A percentile compares a stretch with the other conserved stretches of the same genome.
These are phyloP conservation scores for Calosoma granatense DNA, from an alignment of 1,140 invertebrate species.

Conservation along the genomic window DNA sequence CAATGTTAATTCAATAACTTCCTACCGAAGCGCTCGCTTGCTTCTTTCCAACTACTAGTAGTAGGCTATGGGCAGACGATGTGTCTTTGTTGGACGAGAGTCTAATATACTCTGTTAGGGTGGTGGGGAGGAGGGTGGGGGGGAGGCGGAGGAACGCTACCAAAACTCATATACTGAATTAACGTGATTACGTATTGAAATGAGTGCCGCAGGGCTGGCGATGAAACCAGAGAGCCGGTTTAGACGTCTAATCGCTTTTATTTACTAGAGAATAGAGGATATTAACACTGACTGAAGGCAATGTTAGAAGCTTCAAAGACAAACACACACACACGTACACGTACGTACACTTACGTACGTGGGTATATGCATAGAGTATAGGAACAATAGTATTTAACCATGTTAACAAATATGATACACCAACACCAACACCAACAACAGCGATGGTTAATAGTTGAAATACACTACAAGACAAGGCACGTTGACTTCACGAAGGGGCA, in stretches of 20 bases:
- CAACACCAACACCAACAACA: too few relatives aligned
- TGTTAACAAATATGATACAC: too few relatives aligned
- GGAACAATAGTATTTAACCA: too few relatives aligned
- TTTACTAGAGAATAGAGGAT: conserved; percentile 20
- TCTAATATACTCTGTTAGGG: too few relatives aligned
- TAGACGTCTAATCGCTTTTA: conserved; percentile 28
- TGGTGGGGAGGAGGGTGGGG: not conserved
- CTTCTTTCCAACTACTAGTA: not conserved
- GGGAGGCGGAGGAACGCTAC: conserved; percentile 17
- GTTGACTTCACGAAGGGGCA: too few relatives aligned
- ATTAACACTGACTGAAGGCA: not conserved
- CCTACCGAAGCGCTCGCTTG: not conserved
- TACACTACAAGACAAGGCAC: too few relatives aligned
- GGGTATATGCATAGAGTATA: too few relatives aligned
- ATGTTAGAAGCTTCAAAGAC: not conserved
- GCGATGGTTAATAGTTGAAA: too few relatives aligned
- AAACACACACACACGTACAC: too few relatives aligned
- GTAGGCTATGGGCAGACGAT: not conserved
- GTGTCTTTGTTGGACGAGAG: too few relatives aligned
- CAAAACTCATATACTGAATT: conserved; percentile 27
- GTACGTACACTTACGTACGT: too few relatives aligned
- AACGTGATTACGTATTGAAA: conserved; percentile 29
- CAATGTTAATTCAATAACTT: not conserved
- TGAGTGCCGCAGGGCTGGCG: conserved; percentile 24
- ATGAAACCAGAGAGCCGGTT: conserved; percentile 24